phyloP scores from a whole-genome alignment of 2,113 vertebrate species.

The Nothobranchius furzeri region DNA sequence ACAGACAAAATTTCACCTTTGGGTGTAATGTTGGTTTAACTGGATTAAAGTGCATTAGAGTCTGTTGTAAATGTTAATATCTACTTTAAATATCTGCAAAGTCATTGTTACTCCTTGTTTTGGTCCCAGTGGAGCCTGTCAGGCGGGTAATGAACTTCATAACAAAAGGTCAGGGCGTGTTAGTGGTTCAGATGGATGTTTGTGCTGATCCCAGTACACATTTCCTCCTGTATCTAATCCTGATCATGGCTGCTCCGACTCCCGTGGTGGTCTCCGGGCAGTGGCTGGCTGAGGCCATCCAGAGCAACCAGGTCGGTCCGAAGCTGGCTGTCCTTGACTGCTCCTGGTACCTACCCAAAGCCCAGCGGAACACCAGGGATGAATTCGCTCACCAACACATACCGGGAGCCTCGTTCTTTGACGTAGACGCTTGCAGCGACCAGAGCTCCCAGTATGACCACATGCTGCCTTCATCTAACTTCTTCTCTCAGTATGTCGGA shows the following conservation, averaged over 20 bases:
- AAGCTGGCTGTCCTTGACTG: slow-evolving; percentile 85
- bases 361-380: slow-evolving; percentile 77
- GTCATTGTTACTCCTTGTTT: too few relatives aligned
- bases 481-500: slow-evolving; percentile 85
- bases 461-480: slow-evolving; percentile 82
- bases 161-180: neutral
- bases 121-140: too few relatives aligned
- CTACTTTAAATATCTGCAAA: neutral
- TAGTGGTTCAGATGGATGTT: too few relatives aligned
- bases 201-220: too few relatives aligned
- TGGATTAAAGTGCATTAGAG: too few relatives aligned
- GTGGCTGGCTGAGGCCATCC: slow-evolving; percentile 88
- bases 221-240: neutral
- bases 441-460: slow-evolving; percentile 84
- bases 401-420: slow-evolving; percentile 86
- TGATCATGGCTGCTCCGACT: slow-evolving; percentile 81
- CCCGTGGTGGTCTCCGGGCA: slow-evolving; percentile 84
- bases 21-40: too few relatives aligned
- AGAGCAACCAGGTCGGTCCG: slow-evolving; percentile 73
- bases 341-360: slow-evolving; percentile 90
- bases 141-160: too few relatives aligned
- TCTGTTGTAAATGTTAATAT: neutral
- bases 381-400: slow-evolving; percentile 89
- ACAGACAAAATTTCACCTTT: too few relatives aligned
- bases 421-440: slow-evolving; percentile 89